These are phyloP conservation scores for Lycia hirtaria DNA, from an alignment of 2,888 invertebrate genomes.

Conservation along the genomic window DNA sequence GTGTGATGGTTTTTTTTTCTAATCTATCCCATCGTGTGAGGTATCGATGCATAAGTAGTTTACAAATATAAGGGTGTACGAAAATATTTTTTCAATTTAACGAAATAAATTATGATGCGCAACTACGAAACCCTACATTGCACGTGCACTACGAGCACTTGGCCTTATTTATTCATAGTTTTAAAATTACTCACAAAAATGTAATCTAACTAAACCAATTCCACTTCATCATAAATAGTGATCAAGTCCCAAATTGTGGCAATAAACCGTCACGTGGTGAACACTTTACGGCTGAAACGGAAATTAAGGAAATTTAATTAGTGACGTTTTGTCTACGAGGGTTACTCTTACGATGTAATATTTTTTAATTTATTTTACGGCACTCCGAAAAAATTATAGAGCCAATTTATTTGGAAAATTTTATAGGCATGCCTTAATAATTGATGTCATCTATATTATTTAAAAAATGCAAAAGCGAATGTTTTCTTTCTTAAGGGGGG, in stretches of 20 bases:
- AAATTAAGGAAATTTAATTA: slow-evolving; percentile 70
- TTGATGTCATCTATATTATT: background rate
- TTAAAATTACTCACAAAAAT: background rate
- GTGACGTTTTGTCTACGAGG: slow-evolving; percentile 54
- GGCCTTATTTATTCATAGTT: no score
- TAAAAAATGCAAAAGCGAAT: background rate
- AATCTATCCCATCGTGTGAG: no score
- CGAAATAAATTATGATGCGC: no score
- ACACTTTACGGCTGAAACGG: slow-evolving; percentile 61
- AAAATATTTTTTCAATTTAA: no score
- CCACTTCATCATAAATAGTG: slow-evolving; percentile 63
- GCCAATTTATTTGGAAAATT: slow-evolving; percentile 9
- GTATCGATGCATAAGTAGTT: no score
- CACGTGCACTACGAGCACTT: no score
- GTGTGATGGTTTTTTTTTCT: no score
- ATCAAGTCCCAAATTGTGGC: slow-evolving; percentile 62
- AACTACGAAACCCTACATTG: no score
- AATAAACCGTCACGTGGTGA: slow-evolving; percentile 68
- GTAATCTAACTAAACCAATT: slow-evolving; percentile 21
- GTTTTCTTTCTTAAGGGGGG: slow-evolving; percentile 4
- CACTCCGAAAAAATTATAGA: slow-evolving; percentile 21
- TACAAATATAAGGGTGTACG: no score
- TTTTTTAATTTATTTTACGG: slow-evolving; percentile 54
- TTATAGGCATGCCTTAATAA: slow-evolving; percentile 7
- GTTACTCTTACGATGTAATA: slow-evolving; percentile 55